Evolutionary conservation across 2,888 invertebrate genomes (phyloP).

Genomic region (Thera britannica): DNA sequence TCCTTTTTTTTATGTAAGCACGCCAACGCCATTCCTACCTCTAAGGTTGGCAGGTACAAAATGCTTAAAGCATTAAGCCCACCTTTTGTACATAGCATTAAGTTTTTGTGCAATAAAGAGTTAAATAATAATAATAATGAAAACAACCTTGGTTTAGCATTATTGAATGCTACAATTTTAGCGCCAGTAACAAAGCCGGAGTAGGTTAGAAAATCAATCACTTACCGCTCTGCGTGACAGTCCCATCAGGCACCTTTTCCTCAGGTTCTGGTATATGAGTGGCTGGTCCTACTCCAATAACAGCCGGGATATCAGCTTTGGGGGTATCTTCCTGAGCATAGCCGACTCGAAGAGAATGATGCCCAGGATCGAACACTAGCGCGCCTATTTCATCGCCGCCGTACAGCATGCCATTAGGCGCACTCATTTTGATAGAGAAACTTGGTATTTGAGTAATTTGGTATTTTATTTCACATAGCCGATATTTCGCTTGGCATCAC

Average conservation of each 20-base stretch:
- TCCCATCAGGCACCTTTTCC: slow-evolving; percentile 90
- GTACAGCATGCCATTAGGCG: slow-evolving; percentile 89
- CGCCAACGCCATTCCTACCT: too few species aligned
- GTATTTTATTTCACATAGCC: slow-evolving; percentile 9
- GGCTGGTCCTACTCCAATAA: slow-evolving; percentile 93
- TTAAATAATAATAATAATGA: too few species aligned
- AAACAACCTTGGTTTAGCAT: background rate
- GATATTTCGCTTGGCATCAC: background rate
- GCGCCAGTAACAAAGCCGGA: background rate
- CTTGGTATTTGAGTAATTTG: slow-evolving; percentile 16
- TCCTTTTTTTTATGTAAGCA: too few species aligned
- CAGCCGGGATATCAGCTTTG: slow-evolving; percentile 98
- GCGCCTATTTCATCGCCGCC: slow-evolving; percentile 99
- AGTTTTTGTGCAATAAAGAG: too few species aligned
- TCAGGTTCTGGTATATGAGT: slow-evolving; percentile 89
- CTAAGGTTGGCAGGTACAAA: too few species aligned
- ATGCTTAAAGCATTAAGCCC: too few species aligned
- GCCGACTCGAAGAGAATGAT: slow-evolving; percentile 91
- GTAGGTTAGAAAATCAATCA: slow-evolving; percentile 7
- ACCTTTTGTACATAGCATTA: too few species aligned
- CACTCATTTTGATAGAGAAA: slow-evolving; percentile 64
- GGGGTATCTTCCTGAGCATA: slow-evolving; percentile 99
- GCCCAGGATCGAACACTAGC: slow-evolving; percentile 96
- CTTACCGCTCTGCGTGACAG: slow-evolving; percentile 85
- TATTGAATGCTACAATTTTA: background rate